Evolutionary conservation across 2,888 invertebrate species (phyloP).

Genomic region (Metacarcinus magister): DNA sequence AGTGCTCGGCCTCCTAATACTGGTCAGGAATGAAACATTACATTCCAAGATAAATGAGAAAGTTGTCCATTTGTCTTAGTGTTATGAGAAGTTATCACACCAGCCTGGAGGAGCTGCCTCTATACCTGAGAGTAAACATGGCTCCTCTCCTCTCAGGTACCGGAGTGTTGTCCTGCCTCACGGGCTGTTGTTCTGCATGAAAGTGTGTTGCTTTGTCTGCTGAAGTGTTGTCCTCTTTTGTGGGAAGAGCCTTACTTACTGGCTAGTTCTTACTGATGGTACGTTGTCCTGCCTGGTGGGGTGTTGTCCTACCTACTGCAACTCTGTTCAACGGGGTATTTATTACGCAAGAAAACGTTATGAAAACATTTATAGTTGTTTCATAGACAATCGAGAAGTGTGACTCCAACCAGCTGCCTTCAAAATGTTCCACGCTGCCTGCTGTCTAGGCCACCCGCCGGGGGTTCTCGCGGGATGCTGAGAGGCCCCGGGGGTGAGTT

Average conservation of each 20-base stretch:
- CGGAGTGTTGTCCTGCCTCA: not conserved
- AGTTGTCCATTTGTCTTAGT: constrained; percentile 70
- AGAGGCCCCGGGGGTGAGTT: not conserved
- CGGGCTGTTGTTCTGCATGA: not conserved
- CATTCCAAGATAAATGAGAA: constrained; percentile 71
- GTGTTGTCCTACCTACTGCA: not conserved
- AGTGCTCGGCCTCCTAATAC: constrained; percentile 60
- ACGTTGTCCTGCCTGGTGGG: not conserved
- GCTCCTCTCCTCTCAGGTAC: not conserved
- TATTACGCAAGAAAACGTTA: not conserved
- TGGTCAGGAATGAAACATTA: constrained; percentile 68
- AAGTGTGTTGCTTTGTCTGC: not conserved
- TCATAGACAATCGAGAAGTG: not conserved
- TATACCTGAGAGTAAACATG: not conserved
- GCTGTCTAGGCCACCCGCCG: not conserved
- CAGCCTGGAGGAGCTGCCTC: constrained; percentile 52
- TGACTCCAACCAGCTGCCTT: not conserved
- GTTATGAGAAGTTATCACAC: constrained; percentile 67
- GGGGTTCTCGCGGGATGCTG: not conserved
- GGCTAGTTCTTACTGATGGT: not conserved
- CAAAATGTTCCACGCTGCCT: not conserved
- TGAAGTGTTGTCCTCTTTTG: not conserved
- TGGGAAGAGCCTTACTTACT: not conserved
- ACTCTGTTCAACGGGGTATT: not conserved
- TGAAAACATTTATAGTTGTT: not conserved